Percentiles rank a stretch among this genome's conserved stretches.
phyloP scores from a whole-genome alignment of 2,113 vertebrate genomes.

The Phylloscopus trochiloides region DNA sequence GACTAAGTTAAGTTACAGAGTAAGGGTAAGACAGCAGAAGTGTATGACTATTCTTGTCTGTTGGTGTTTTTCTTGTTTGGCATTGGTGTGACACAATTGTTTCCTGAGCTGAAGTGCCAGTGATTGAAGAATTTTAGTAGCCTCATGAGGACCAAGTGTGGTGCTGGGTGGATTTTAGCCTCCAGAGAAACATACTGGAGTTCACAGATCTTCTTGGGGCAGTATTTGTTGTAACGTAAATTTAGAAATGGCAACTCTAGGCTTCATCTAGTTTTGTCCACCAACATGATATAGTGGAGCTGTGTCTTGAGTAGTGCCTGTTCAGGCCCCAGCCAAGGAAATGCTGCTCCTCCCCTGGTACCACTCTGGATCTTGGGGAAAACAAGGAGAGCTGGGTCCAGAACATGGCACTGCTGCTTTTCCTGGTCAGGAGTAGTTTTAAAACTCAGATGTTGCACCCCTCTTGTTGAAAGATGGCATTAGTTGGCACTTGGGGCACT shows the following conservation, averaged over 20 bases:
- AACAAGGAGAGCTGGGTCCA: neutral
- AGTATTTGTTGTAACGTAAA: neutral
- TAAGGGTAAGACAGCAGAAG: neutral
- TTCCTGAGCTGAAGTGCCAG: neutral
- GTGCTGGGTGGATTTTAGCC: neutral
- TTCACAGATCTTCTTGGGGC: neutral
- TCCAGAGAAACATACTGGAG: neutral
- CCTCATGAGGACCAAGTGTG: neutral
- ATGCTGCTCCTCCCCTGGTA: neutral
- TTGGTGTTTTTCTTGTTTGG: neutral
- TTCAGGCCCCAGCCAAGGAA: neutral
- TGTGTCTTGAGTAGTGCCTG: neutral
- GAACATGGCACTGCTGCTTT: neutral
- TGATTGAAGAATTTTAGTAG: neutral
- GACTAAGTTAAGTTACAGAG: neutral
- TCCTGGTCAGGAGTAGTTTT: fast-evolving
- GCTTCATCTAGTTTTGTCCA: neutral
- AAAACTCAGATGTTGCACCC: neutral
- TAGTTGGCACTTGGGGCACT: neutral
- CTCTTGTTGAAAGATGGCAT: neutral
- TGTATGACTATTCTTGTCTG: neutral
- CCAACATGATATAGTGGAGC: fast-evolving
- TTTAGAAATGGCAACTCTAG: neutral
- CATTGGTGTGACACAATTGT: neutral
- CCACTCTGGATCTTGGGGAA: neutral